phyloP scores from a whole-genome alignment of 2,888 invertebrate genomes.

The Sinodicranocentrus sp. region DNA sequence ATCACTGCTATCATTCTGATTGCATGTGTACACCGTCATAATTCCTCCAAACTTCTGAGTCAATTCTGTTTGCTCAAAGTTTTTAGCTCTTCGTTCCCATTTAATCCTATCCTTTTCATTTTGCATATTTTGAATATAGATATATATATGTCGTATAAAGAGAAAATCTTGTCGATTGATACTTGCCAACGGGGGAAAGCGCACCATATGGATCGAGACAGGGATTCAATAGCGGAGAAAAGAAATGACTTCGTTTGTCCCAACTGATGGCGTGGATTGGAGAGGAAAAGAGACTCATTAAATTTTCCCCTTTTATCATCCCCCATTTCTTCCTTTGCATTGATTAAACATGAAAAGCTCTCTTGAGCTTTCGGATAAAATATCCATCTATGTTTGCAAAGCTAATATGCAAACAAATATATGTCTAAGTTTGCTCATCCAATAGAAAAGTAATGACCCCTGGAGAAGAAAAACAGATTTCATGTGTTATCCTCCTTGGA shows the following conservation, averaged over 20 bases:
- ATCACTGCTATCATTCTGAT: background rate
- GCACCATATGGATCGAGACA: too few species aligned
- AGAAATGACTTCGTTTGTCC: background rate
- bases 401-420: too few species aligned
- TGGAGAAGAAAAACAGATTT: too few species aligned
- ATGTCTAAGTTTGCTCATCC: too few species aligned
- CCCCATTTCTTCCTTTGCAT: background rate
- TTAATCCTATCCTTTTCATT: conserved; percentile 40
- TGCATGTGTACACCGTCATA: background rate
- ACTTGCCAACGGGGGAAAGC: too few species aligned
- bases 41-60: background rate
- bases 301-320: conserved; percentile 11
- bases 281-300: conserved; percentile 9
- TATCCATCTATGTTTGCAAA: too few species aligned
- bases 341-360: too few species aligned
- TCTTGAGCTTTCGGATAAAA: too few species aligned
- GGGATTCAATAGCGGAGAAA: background rate
- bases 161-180: too few species aligned
- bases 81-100: conserved; percentile 33
- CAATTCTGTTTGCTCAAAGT: conserved; percentile 46
- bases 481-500: too few species aligned
- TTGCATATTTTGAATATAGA: background rate
- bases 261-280: conserved; percentile 9
- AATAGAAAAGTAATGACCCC: too few species aligned
- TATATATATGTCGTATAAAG: too few species aligned